Base-by-base conservation (phyloP, 2,113 vertebrate species). In the Progne subis region DNA sequence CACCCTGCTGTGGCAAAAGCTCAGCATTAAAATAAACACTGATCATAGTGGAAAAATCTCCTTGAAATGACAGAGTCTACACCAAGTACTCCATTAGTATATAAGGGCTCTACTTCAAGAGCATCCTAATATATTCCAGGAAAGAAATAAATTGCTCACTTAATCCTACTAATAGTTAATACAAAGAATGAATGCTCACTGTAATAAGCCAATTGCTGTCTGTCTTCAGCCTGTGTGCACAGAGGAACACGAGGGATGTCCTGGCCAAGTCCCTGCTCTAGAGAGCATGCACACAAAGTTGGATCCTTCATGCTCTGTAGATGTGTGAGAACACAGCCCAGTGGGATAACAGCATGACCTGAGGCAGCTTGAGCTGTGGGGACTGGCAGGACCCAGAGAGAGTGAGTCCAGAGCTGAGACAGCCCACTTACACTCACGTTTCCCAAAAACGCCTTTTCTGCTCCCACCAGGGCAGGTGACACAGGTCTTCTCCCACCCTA, bases 341-440 rank as follows among this genome's bases (percentile, higher is more conserved):
- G 8, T 0, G 2, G 31, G 47, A 17, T 12, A 76, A 61, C 6
- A 10, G 18, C 23, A 14, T 7, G 20, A 68, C 1, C 49, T 8
- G 41, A 71, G 72, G 53, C 43, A 20, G n/a, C 46, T 86, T 37
- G 49, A 57, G 61, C n/a, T n/a, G 3, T 11, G n/a, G 16, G 44
- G 28, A 28, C 55, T 31, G 59, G 19, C 46, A 55, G 64, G 25
- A 82, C 11, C 26, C 41, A 5, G 0, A 43, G 10, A 37, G 26
- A 80, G 37, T 0, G 3, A 37, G 41, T 5, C 14, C 20, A 47
- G 49, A 85, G 49, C 43, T 6, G 26, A 87, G 39, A 52, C 46
- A 86, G 5, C 34, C 17, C 4, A 4, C 32, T 55, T 59, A 23
- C 0, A 2, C 15, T 52, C 65, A n/a, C 0, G 0, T 20, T 52